A percentile compares a stretch with the other conserved stretches of the same genome.
phyloP scores from a whole-genome alignment of 2,888 invertebrate species.

The Lochmaea capreae region DNA sequence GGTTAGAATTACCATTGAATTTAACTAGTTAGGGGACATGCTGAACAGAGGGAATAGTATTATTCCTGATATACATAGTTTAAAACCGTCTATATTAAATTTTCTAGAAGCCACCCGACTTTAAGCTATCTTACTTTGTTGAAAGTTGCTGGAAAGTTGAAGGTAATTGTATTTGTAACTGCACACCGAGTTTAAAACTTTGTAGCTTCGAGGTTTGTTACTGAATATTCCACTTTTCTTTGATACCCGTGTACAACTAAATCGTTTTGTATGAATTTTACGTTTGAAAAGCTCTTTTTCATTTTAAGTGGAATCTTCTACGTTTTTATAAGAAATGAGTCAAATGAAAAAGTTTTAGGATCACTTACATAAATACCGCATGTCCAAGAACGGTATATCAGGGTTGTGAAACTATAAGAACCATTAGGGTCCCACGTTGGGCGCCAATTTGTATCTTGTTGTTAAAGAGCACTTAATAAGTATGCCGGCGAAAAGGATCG shows the following conservation, averaged over 20 bases:
- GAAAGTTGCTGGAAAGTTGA: conserved; percentile 29
- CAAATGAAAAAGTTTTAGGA: background rate
- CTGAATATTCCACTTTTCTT: conserved; percentile 32
- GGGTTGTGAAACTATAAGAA: no score
- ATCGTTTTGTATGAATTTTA: background rate
- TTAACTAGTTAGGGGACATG: no score
- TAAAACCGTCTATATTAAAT: background rate
- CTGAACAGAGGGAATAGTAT: background rate
- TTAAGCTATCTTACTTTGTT: conserved; percentile 19
- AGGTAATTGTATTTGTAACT: conserved; percentile 31
- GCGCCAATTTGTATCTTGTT: no score
- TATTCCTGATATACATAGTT: background rate
- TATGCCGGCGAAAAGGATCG: no score
- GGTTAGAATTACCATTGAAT: no score
- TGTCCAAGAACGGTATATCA: no score
- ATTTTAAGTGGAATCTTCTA: background rate
- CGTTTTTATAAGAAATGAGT: background rate
- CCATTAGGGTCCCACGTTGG: no score
- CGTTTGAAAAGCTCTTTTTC: background rate
- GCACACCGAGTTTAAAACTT: conserved; percentile 27
- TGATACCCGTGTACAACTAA: background rate
- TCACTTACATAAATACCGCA: no score
- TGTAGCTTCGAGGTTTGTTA: conserved; percentile 13
- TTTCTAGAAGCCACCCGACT: background rate
- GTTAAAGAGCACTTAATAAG: no score